These are phyloP conservation scores for Callyntrura sp. DNA, from an alignment of 2,888 invertebrate genomes.

Conservation along the genomic window DNA sequence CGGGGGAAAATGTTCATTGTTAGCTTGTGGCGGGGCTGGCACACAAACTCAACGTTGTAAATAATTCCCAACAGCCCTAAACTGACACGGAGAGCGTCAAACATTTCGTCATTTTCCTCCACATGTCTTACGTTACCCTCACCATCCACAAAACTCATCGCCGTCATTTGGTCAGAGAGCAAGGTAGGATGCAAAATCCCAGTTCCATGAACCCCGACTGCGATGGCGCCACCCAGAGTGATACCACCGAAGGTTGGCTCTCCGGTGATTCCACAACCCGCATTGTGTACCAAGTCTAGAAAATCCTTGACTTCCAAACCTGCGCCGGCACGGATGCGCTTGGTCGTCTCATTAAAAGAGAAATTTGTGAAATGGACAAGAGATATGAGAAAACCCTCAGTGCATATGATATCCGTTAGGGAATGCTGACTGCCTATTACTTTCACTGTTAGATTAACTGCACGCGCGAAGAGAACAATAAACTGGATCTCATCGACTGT, in stretches of 20 bases:
- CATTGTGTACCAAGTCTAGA: slow-evolving; percentile 1
- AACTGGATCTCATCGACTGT: neutral
- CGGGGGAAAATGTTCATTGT: neutral
- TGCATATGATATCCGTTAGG: slow-evolving; percentile 58
- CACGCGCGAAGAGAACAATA: slow-evolving; percentile 5
- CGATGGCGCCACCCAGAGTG: slow-evolving; percentile 71
- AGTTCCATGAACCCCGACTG: slow-evolving; percentile 63
- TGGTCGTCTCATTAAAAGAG: neutral
- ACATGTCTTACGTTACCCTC: slow-evolving; percentile 51
- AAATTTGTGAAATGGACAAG: slow-evolving; percentile 39
- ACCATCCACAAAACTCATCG: slow-evolving; percentile 61
- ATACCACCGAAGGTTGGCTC: slow-evolving; percentile 59
- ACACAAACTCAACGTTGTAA: slow-evolving; percentile 44
- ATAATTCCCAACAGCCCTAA: slow-evolving; percentile 74
- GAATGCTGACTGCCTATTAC: slow-evolving; percentile 35
- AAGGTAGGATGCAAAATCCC: slow-evolving; percentile 17
- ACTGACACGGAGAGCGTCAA: slow-evolving; percentile 63
- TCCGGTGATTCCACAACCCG: neutral
- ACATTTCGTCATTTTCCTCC: slow-evolving; percentile 10
- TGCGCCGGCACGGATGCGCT: slow-evolving; percentile 37
- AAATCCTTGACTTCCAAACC: slow-evolving; percentile 8
- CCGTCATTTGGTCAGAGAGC: slow-evolving; percentile 54
- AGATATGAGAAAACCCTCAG: slow-evolving; percentile 43
- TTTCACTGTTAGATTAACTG: slow-evolving; percentile 12
- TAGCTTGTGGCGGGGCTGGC: neutral